Base-by-base conservation (phyloP, 2,113 vertebrate genomes). In the Hemicordylus capensis region DNA sequence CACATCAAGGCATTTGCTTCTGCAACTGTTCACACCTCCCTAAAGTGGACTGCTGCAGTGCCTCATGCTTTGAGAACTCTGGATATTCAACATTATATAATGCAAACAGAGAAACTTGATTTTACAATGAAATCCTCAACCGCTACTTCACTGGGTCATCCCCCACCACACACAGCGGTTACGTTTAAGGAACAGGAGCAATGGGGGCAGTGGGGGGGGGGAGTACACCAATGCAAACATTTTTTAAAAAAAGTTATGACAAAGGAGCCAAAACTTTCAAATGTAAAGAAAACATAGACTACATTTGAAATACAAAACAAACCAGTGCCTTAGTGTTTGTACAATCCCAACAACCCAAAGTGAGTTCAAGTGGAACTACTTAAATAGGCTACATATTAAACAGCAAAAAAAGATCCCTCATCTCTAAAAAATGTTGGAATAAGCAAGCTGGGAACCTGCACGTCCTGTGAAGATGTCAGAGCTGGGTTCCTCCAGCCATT, bases 321-420 rank as follows among this genome's bases (percentile, higher is more conserved):
- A 20, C 66, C 80, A 87, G 67, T 31, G 61, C 61, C 63, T 67
- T 75, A 63, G 61, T 11, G 67, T 66, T 74, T 84, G 73, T 64
- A 54, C 82, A 87, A 67, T 80, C 48, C 69, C 66, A 61, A 73
- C 63, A 44, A 69, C 48, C 76, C 58, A 24, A 78, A 69, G 66
- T 63, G 37, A 58, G 74, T 78, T 81, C 37, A 84, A 77, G 81
- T 74, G 81, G 66, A 83, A 84, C 56, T 81, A 46, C 51, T 79
- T 86, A 56, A 83, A 73, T 6, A 14, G 11, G 10, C 17, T 6
- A 63, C 26, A 64, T 0, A n/a, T n/a, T 34, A 20, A 37, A 17
- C 19, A 3, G 39, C 7, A 20, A n/a, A 28, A 5, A 81, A 63
- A n/a, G 46, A 78, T 19, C 17, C 42, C 6, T 34, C 54, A 7